These are phyloP conservation scores for Hypotaenidia philippensis DNA, from an alignment of 2,797 vertebrate species.

Conservation along the genomic window DNA sequence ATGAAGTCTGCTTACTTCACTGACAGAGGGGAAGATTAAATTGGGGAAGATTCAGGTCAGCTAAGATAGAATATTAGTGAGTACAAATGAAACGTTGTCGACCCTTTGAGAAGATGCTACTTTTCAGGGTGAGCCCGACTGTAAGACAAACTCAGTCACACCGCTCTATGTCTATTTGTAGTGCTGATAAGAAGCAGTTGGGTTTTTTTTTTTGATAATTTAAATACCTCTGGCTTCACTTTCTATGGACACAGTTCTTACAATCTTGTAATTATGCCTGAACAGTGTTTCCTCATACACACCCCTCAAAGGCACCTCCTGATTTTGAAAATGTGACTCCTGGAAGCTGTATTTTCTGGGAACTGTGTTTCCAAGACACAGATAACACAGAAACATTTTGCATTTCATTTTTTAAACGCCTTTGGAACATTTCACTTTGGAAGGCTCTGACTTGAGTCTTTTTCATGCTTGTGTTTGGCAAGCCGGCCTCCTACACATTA, in stretches of 20 bases:
- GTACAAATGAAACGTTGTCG: not conserved
- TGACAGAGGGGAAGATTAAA: not conserved
- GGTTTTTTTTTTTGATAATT: not conserved
- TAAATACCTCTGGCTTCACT: not conserved
- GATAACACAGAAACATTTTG: not conserved
- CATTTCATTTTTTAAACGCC: not conserved
- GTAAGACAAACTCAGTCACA: not conserved
- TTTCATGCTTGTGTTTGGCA: not conserved
- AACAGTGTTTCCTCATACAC: not conserved
- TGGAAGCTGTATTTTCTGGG: not conserved
- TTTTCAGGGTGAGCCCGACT: not conserved
- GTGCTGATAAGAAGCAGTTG: not conserved
- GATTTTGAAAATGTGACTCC: not conserved
- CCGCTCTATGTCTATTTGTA: not conserved
- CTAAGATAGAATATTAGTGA: not conserved
- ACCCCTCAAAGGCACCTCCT: not conserved
- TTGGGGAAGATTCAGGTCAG: not conserved
- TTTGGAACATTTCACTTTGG: not conserved
- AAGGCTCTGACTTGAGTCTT: not conserved
- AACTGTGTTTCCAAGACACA: not conserved
- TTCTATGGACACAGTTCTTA: not conserved
- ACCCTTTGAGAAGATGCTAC: not conserved
- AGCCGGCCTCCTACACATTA: not conserved
- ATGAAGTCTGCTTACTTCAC: not conserved
- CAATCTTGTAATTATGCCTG: not conserved